Percentiles rank a stretch among this genome's conserved stretches.
Evolutionary conservation across 2,888 invertebrate genomes (phyloP).

Genomic region (Agrochola lychnidis): DNA sequence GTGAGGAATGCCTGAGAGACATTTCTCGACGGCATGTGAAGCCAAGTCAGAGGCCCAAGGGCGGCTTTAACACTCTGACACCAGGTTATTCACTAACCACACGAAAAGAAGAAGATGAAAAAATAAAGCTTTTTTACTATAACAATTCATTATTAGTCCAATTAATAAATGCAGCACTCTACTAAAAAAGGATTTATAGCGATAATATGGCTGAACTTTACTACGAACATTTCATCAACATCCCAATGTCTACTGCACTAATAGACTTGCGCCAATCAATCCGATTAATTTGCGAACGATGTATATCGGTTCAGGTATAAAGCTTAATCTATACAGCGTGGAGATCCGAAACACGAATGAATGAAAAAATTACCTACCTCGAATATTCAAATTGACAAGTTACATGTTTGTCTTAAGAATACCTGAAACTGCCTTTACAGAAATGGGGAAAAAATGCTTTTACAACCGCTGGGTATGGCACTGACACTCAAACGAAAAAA

Average conservation of each 20-base stretch:
- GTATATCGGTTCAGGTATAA: constrained; percentile 34
- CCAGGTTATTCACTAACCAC: too few species aligned
- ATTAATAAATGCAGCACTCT: not conserved
- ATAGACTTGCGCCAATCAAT: constrained; percentile 27
- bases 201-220: not conserved
- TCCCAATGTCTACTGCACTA: constrained; percentile 3
- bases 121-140: not conserved
- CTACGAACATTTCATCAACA: constrained; percentile 26
- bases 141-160: not conserved
- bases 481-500: constrained; percentile 17
- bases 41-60: too few species aligned
- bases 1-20: too few species aligned
- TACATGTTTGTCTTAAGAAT: not conserved
- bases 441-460: not conserved
- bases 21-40: too few species aligned
- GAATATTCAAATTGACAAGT: not conserved
- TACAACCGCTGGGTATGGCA: not conserved
- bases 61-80: too few species aligned
- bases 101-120: too few species aligned
- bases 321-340: constrained; percentile 12
- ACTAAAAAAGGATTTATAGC: not conserved
- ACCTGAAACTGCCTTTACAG: not conserved
- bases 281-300: constrained; percentile 44
- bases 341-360: not conserved
- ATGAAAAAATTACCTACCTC: not conserved